Percentiles rank a stretch among this genome's conserved stretches.
phyloP scores from a whole-genome alignment of 2,888 invertebrate genomes.

The Harpalus rubripes region DNA sequence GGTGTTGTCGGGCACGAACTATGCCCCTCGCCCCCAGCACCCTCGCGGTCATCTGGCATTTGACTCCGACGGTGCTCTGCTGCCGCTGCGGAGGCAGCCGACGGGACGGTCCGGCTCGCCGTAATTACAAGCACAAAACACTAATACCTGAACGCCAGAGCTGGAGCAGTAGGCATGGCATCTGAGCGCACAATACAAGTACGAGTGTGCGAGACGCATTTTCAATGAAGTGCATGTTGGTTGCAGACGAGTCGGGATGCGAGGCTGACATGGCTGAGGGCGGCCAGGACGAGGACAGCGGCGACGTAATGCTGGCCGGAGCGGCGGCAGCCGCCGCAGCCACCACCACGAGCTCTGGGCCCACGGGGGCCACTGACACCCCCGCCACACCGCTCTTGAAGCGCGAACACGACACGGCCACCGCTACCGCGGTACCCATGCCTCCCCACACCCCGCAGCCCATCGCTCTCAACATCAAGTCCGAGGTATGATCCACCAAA shows the following conservation, averaged over 20 bases:
- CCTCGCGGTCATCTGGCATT: slow-evolving; percentile 32
- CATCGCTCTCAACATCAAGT: slow-evolving; percentile 74
- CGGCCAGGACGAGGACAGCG: slow-evolving; percentile 83
- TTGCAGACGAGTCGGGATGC: slow-evolving; percentile 90
- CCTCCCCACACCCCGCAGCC: slow-evolving; percentile 54
- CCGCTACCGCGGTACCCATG: slow-evolving; percentile 16
- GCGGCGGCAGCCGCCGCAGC: slow-evolving; percentile 79
- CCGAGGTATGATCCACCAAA: slow-evolving; percentile 74
- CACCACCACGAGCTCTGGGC: slow-evolving; percentile 77
- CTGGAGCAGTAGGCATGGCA: not conserved
- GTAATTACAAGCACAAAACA: slow-evolving; percentile 56
- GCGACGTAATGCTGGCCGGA: slow-evolving; percentile 80
- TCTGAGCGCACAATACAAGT: slow-evolving; percentile 30
- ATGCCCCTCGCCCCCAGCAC: slow-evolving; percentile 20
- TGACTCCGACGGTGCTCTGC: slow-evolving; percentile 33
- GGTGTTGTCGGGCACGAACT: slow-evolving; percentile 55
- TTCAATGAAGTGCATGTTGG: slow-evolving; percentile 69
- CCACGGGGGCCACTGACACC: slow-evolving; percentile 12
- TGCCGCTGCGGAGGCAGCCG: not conserved
- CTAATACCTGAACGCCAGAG: slow-evolving; percentile 22
- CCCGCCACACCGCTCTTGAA: slow-evolving; percentile 32
- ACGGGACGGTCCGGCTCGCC: slow-evolving; percentile 10
- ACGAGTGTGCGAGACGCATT: slow-evolving; percentile 31
- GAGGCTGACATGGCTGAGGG: slow-evolving; percentile 92
- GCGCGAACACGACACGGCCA: slow-evolving; percentile 26